Evolutionary conservation across 2,797 vertebrate species (phyloP), one percentile per base, ranked within the genome.

Genomic region (Dicrostonyx torquatus): DNA sequence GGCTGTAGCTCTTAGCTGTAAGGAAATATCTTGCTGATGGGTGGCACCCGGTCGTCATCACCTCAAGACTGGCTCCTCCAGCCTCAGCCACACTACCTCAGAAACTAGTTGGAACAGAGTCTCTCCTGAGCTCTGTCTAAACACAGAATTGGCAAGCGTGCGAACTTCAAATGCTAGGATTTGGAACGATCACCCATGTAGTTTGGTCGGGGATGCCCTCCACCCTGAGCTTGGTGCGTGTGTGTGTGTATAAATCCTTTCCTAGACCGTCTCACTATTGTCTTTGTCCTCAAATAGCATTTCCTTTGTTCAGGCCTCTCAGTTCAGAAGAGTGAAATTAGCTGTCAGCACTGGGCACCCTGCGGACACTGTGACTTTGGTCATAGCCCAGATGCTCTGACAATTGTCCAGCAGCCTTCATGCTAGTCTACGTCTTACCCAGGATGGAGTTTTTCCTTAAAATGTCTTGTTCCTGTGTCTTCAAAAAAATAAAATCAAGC

Each of bases 301-400:
- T 91, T 91, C 93, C 72, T 94, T 87, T 80, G n/a, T 80, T 91
- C 60, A 53, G 3, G 94, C 43, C 75, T 82, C 24, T 58, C 40
- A 83, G 48, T 53, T n/a, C 77, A 83, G 73, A 86, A 75, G 62
- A 75, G 13, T 72, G 58, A 91, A 95, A 94, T 83, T 18, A 91
- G 68, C 55, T 93, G 64, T 95, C 89, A 94, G 83, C 70, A 73
- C 22, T 45, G 60, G 70, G 40, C 78, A 70, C 11, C n/a, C 0
- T 60, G 64, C 29, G 37, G 77, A 93, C 48, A 45, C 60, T 83
- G 31, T 60, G 37, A 90, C 60, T 94, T 79, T 73, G 85, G 77
- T 92, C 40, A 87, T 89, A 95, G 94, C 48, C 55, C 55, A 94
- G 78, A 94, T 72, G 85, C 72, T 82, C 26, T 84, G 76, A 90